Conservation (phyloP, 2,888 invertebrate genomes). For the Eupelmus urozonus region DNA sequence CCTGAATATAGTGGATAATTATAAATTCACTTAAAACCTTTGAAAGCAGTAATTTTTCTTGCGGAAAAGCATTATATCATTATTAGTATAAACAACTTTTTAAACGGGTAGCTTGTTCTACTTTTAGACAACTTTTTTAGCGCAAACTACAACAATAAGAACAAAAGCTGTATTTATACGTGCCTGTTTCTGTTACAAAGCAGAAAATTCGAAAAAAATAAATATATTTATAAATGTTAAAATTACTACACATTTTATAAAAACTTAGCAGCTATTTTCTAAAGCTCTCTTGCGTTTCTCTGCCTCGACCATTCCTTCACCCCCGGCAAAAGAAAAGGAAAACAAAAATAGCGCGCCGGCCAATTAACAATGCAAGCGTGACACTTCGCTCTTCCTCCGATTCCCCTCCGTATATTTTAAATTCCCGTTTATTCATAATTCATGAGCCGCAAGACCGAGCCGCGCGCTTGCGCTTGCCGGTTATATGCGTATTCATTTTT, state of each 20-base stretch:
- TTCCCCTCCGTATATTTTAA: slow-evolving; percentile 68
- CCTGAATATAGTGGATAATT: too few species aligned
- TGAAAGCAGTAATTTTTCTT: too few species aligned
- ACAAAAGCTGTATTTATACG: too few species aligned
- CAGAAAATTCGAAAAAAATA: too few species aligned
- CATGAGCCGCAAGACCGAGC: slow-evolving; percentile 66
- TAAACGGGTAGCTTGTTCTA: too few species aligned
- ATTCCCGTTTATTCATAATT: slow-evolving; percentile 75
- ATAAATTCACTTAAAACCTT: too few species aligned
- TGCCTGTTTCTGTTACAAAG: too few species aligned
- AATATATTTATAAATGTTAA: too few species aligned
- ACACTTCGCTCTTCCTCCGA: slow-evolving; percentile 58
- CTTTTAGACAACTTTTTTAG: too few species aligned
- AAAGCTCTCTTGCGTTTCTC: not conserved
- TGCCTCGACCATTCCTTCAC: not conserved
- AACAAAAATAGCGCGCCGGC: slow-evolving; percentile 52
- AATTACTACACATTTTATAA: not conserved
- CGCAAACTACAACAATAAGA: too few species aligned
- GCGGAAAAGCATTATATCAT: too few species aligned
- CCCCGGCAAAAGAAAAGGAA: not conserved
- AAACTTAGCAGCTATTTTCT: not conserved
- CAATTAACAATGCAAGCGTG: slow-evolving; percentile 74
- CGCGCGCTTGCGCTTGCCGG: not conserved
- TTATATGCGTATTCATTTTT: slow-evolving; percentile 55
- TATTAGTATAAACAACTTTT: too few species aligned